Evolutionary conservation across 2,113 vertebrate genomes (phyloP).

Genomic region (Caretta caretta): DNA sequence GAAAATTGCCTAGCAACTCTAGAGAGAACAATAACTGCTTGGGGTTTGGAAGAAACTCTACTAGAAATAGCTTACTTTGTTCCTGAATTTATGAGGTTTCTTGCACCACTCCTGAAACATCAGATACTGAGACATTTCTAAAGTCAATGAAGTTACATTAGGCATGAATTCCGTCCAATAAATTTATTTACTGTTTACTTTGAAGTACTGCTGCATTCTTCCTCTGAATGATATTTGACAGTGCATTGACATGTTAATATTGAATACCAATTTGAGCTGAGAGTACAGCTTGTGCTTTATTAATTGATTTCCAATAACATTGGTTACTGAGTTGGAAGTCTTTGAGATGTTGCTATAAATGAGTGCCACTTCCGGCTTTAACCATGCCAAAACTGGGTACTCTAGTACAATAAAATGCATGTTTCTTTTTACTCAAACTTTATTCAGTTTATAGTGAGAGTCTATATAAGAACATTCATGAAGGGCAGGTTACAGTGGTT

Average conservation of each 20-base stretch:
- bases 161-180: neutral
- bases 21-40: fast-evolving
- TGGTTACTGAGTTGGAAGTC: neutral
- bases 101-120: neutral
- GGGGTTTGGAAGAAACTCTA: neutral
- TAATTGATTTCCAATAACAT: neutral
- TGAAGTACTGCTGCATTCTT: neutral
- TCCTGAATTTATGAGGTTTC: neutral
- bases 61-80: neutral
- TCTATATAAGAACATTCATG: neutral
- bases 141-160: conserved; percentile 37
- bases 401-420: neutral
- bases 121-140: neutral
- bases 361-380: neutral
- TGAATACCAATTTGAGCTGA: neutral
- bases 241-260: neutral
- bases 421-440: neutral
- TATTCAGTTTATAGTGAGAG: neutral
- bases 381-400: neutral
- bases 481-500: neutral
- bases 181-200: neutral
- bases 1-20: too few species aligned
- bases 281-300: neutral
- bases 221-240: conserved; percentile 22
- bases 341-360: neutral